Percentiles rank a stretch among this genome's conserved stretches.
These are phyloP conservation scores for Nannoperca australis DNA, from an alignment of 2,797 vertebrate genomes.

Conservation along the genomic window DNA sequence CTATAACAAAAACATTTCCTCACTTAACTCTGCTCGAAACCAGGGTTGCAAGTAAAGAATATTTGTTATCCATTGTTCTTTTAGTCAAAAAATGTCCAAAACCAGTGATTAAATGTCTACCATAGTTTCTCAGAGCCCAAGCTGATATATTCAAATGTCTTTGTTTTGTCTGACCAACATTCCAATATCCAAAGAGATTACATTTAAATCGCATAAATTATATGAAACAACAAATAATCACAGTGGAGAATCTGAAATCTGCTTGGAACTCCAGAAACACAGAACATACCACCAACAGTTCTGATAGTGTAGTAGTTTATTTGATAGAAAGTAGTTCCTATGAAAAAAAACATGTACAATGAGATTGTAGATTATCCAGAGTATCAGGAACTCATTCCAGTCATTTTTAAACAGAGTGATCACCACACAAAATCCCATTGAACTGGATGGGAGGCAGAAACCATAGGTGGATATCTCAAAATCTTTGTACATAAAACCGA, in stretches of 20 bases:
- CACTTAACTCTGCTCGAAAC: neutral
- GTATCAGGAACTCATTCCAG: neutral
- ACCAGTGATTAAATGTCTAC: neutral
- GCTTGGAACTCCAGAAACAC: neutral
- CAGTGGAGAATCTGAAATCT: neutral
- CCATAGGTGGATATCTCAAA: conserved; percentile 1
- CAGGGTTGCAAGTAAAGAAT: neutral
- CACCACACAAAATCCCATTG: neutral
- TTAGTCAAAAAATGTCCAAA: neutral
- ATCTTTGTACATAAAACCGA: neutral
- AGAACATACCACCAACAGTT: neutral
- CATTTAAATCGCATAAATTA: neutral
- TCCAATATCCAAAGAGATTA: neutral
- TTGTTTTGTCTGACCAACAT: neutral
- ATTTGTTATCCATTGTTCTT: neutral
- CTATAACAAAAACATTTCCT: neutral
- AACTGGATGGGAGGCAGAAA: neutral
- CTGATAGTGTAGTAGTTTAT: conserved; percentile 4
- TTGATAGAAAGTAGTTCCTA: neutral
- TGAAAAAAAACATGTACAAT: neutral
- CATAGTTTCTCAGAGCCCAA: neutral
- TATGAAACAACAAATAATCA: neutral
- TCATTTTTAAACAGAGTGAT: neutral
- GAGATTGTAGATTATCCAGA: neutral
- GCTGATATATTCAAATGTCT: neutral